Evolutionary conservation across 1,140 invertebrate species (phyloP), one percentile per base, ranked within the genome.

Genomic region (Halotydeus destructor): DNA sequence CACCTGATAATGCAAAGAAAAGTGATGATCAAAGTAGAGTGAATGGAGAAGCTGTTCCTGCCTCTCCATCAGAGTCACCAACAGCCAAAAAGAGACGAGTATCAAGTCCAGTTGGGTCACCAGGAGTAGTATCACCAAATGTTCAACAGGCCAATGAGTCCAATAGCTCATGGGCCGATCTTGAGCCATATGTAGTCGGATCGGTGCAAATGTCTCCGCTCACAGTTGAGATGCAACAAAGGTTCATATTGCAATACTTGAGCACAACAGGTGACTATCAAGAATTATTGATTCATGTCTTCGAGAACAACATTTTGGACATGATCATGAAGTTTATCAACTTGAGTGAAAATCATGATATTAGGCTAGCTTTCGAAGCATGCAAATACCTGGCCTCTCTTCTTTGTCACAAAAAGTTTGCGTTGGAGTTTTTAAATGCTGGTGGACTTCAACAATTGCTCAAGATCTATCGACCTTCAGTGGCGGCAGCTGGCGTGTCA

Each of bases 371-470:
- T 1, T 96, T 96, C 64, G 89, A 94, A 60, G 85, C 86, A 1
- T 63, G 67, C 5, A 63, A 59, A 64, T 97, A 93, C 61, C 63
- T 96, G 3, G 79, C 85, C 0, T 79, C 86, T 1, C 59, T 96
- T 32, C 64, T 96, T 0, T 94, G 86, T 53, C 89, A 96, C 59
- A 96, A 94, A 60, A 96, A 94, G 59, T 94, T 96, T 64, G 83
- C 84, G 0, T 74, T 93, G 8, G 86, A 96, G 58, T 96, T 96
- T 60, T 72, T 96, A 11, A 72, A 76, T 41, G 69, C 74, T 50
- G 75, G 76, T 28, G 86, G 86, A 3, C 57, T 94, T 33, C 61
- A 81, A 67, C 68, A 71, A 48, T 64, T 94, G 24, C 60, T 94
- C 3, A 75, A 83, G 55, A 78, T 96, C 3, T 81, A 84, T 4